Evolutionary conservation across 2,888 invertebrate species (phyloP).

Genomic region (Tetranychus truncatus): DNA sequence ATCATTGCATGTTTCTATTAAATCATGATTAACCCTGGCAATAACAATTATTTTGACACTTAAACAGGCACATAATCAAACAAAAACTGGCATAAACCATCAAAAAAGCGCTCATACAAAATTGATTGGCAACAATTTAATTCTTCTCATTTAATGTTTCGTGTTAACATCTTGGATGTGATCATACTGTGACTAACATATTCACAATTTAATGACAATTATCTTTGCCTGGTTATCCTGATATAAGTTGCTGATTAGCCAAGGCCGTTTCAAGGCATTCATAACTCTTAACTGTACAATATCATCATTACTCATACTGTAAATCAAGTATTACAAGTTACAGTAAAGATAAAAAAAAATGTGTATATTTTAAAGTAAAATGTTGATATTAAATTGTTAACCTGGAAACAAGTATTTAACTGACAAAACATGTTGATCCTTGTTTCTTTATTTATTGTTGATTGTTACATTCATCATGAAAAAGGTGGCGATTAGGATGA

Average conservation of each 20-base stretch:
- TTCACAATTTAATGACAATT: not conserved
- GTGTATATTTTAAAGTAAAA: not conserved
- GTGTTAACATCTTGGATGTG: not conserved
- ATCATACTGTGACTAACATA: not conserved
- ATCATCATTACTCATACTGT: not conserved
- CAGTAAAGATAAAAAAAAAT: too few relatives aligned
- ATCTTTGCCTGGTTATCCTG: not conserved
- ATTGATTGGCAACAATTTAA: not conserved
- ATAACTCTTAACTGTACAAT: not conserved
- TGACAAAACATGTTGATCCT: not conserved
- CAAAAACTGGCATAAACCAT: not conserved
- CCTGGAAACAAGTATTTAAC: not conserved
- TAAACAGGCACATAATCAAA: not conserved
- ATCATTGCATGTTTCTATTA: not conserved
- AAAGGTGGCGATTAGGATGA: not conserved
- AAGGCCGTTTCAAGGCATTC: not conserved
- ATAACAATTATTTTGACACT: not conserved
- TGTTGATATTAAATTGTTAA: not conserved
- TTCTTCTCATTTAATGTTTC: not conserved
- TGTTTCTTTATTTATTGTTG: not conserved
- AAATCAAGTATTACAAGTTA: too few relatives aligned
- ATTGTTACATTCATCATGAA: not conserved
- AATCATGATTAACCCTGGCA: not conserved
- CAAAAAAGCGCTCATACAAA: not conserved
- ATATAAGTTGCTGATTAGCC: not conserved